These are phyloP conservation scores for Idaea biselata DNA, from an alignment of 2,888 invertebrate species.

Conservation along the genomic window DNA sequence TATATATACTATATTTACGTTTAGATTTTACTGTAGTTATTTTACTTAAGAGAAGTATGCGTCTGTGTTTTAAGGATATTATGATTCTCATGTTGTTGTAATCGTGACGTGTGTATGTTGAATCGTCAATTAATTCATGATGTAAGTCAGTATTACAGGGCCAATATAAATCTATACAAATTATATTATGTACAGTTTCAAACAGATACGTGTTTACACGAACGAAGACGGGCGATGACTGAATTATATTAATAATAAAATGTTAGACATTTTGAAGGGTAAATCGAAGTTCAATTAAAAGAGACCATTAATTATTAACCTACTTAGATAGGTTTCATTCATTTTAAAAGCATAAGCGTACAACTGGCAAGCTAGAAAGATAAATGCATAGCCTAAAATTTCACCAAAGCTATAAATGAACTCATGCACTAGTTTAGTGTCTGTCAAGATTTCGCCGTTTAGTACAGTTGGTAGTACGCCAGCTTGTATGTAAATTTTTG, in stretches of 20 bases:
- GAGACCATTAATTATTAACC: not conserved
- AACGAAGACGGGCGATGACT: slow-evolving; percentile 6
- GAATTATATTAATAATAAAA: slow-evolving; percentile 3
- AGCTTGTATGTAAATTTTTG: no score
- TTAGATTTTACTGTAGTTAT: slow-evolving; percentile 16
- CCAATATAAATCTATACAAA: slow-evolving; percentile 35
- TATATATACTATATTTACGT: slow-evolving; percentile 53
- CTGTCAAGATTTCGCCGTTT: no score
- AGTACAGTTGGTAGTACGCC: no score
- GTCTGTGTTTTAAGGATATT: slow-evolving; percentile 28
- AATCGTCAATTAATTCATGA: slow-evolving; percentile 65
- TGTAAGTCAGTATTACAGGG: slow-evolving; percentile 78
- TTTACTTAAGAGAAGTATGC: slow-evolving; percentile 32
- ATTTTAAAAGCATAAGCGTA: no score
- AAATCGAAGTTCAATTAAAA: not conserved
- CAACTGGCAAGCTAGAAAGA: no score
- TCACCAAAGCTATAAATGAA: no score
- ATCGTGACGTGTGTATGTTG: slow-evolving; percentile 32
- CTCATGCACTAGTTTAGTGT: no score
- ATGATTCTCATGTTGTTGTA: slow-evolving; percentile 49
- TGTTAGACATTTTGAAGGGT: slow-evolving; percentile 9
- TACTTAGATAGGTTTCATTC: not conserved
- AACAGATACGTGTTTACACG: not conserved
- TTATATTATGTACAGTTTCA: slow-evolving; percentile 28
- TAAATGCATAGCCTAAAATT: no score